Percentiles rank a stretch among this genome's conserved stretches.
Evolutionary conservation across 1,140 invertebrate species (phyloP).

Genomic region (Ostrea denselamellosa): DNA sequence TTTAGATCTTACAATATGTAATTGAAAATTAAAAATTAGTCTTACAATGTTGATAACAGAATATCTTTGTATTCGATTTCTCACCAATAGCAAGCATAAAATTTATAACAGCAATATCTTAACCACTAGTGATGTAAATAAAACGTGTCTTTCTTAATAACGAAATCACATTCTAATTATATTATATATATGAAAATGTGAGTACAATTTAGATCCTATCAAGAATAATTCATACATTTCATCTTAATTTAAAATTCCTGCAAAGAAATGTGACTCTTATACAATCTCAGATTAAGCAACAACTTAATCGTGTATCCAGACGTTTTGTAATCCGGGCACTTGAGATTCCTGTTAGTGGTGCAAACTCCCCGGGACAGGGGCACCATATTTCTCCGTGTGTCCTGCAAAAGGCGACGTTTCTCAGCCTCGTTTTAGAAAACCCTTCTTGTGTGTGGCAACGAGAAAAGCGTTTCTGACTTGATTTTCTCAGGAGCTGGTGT

Average conservation of each 20-base stretch:
- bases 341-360: not conserved
- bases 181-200: not conserved
- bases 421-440: not conserved
- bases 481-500: conserved; percentile 25
- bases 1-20: too few relatives aligned
- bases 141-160: not conserved
- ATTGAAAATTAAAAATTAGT: too few relatives aligned
- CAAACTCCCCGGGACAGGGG: not conserved
- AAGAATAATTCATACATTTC: not conserved
- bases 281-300: not conserved
- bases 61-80: too few relatives aligned
- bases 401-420: not conserved
- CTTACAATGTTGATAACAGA: too few relatives aligned
- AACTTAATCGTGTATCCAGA: not conserved
- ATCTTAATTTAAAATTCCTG: not conserved
- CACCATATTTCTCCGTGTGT: not conserved
- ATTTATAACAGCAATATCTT: too few relatives aligned
- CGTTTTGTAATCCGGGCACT: conserved; percentile 12
- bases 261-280: not conserved
- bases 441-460: conserved; percentile 22
- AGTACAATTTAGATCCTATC: conserved; percentile 2
- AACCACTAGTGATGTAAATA: too few relatives aligned
- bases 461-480: conserved; percentile 21
- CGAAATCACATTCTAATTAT: not conserved
- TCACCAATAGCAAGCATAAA: too few relatives aligned